phyloP scores from a whole-genome alignment of 2,888 invertebrate species.

The Rotaria macrura region DNA sequence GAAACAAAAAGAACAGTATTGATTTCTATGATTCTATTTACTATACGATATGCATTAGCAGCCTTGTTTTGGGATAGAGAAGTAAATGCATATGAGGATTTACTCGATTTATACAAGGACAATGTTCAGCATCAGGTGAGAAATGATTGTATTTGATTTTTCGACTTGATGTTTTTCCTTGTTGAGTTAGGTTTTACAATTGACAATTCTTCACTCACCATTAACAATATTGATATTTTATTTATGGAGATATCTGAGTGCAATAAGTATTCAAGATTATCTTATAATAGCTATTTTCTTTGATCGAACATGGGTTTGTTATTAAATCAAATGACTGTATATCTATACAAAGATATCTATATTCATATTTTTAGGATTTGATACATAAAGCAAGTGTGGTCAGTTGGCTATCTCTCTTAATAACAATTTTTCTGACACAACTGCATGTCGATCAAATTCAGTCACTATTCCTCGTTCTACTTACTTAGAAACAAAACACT shows the following conservation, averaged over 20 bases:
- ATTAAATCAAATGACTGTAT: not conserved
- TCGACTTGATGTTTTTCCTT: not conserved
- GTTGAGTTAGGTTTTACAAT: slow-evolving; percentile 11
- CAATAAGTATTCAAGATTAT: slow-evolving; percentile 27
- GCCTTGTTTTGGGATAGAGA: slow-evolving; percentile 29
- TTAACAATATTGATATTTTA: slow-evolving; percentile 24
- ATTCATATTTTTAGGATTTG: slow-evolving; percentile 16
- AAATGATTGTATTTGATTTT: not conserved
- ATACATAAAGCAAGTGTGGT: slow-evolving; percentile 20
- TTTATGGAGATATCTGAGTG: slow-evolving; percentile 25
- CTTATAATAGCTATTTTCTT: slow-evolving; percentile 25
- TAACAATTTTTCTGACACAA: slow-evolving; percentile 23
- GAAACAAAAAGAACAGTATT: slow-evolving; percentile 23
- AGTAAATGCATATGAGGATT: slow-evolving; percentile 16
- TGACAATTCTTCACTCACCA: slow-evolving; percentile 23
- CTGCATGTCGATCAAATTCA: not conserved
- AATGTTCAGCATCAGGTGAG: slow-evolving; percentile 11
- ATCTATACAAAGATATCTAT: not conserved
- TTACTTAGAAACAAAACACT: no score
- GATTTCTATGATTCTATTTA: not conserved
- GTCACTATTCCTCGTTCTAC: not conserved
- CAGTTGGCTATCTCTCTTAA: slow-evolving; percentile 23
- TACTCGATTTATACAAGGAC: slow-evolving; percentile 16
- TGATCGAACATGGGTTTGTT: slow-evolving; percentile 23
- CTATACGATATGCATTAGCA: slow-evolving; percentile 21